phyloP scores from a whole-genome alignment of 23 tunicate genomes.

The Ascidia mentula region DNA sequence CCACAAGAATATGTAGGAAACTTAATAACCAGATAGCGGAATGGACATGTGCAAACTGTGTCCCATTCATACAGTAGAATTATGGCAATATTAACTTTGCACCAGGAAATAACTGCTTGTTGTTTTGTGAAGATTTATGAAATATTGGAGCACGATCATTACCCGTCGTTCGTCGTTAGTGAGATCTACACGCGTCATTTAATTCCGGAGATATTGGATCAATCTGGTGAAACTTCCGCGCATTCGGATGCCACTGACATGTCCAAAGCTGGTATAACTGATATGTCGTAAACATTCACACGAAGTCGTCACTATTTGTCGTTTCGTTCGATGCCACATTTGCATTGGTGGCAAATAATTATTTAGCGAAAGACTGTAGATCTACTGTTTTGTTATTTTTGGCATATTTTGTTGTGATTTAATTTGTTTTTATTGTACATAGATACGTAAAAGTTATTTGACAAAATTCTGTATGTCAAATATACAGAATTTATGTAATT shows the following conservation, averaged over 20 bases:
- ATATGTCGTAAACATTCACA: neutral
- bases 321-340: neutral
- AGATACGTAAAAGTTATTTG: too few species aligned
- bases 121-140: constrained; percentile 50
- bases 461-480: too few species aligned
- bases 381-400: too few species aligned
- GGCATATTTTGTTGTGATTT: too few species aligned
- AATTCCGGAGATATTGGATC: constrained; percentile 70
- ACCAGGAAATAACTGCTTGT: neutral
- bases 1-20: too few species aligned
- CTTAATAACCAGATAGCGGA: too few species aligned
- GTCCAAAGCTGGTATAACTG: constrained; percentile 10
- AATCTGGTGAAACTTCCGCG: neutral
- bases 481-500: too few species aligned
- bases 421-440: too few species aligned
- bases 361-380: too few species aligned
- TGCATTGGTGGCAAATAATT: neutral
- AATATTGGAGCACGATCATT: constrained; percentile 66
- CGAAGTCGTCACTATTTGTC: neutral
- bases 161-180: constrained; percentile 89
- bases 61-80: too few species aligned
- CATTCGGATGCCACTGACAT: neutral
- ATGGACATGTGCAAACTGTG: too few species aligned
- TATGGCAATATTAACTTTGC: neutral
- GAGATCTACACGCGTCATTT: constrained; percentile 68